Evolutionary conservation across 2,113 vertebrate genomes (phyloP).

Genomic region (Corvus hawaiiensis): DNA sequence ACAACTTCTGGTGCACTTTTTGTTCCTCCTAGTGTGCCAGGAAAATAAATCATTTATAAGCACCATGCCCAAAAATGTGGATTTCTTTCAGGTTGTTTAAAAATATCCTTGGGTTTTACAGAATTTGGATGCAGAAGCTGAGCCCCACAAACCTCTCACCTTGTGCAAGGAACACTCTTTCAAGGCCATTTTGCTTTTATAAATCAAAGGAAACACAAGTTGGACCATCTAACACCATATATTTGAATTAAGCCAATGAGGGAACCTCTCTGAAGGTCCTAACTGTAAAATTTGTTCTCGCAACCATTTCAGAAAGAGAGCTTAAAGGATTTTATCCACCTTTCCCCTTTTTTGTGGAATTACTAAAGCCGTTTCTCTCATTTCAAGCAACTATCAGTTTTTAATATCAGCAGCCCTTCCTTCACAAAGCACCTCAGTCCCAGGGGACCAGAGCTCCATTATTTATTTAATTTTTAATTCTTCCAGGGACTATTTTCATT

Average conservation of each 20-base stretch:
- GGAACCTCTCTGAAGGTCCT: not conserved
- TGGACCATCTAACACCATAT: not conserved
- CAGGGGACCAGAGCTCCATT: not conserved
- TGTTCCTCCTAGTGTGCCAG: not conserved
- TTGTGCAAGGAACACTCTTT: not conserved
- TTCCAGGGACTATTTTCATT: not conserved
- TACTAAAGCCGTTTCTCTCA: not conserved
- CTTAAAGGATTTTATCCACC: not conserved
- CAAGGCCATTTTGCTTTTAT: not conserved
- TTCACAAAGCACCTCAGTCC: not conserved
- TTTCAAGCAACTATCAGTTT: not conserved
- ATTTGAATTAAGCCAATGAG: not conserved
- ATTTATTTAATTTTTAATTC: not conserved
- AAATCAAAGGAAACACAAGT: not conserved
- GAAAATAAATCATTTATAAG: not conserved
- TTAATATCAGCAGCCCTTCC: not conserved
- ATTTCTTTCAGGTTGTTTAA: not conserved
- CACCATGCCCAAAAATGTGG: not conserved
- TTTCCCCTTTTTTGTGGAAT: not conserved
- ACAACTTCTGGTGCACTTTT: not conserved
- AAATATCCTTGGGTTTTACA: not conserved
- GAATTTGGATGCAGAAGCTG: not conserved
- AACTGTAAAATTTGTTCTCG: not conserved
- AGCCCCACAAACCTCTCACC: not conserved
- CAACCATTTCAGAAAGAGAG: not conserved